Evolutionary conservation across 2,797 vertebrate genomes (phyloP).

Genomic region (Limosa lapponica): DNA sequence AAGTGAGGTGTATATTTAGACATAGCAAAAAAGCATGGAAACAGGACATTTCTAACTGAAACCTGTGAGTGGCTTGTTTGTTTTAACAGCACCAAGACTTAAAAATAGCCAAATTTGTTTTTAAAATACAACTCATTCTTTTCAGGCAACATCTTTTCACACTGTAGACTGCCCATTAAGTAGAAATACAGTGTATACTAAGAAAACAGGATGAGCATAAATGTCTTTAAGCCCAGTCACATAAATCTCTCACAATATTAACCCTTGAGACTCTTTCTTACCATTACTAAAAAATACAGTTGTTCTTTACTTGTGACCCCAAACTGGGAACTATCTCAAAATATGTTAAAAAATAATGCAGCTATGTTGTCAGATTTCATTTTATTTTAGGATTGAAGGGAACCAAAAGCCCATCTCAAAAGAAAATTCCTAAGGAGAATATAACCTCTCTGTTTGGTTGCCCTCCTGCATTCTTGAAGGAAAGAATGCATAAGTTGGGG

Average conservation of each 20-base stretch:
- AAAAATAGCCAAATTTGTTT: background rate
- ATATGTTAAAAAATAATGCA: background rate
- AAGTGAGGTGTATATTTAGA: background rate
- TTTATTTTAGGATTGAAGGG: background rate
- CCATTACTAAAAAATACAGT: background rate
- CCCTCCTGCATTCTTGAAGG: slow-evolving; percentile 23
- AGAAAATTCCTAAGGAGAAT: slow-evolving; percentile 20
- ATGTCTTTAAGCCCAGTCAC: background rate
- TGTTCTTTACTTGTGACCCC: background rate
- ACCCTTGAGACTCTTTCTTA: background rate
- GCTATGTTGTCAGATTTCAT: background rate
- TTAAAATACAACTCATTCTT: background rate
- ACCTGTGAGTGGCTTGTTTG: background rate
- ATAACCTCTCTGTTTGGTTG: slow-evolving; percentile 29
- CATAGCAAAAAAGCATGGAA: background rate
- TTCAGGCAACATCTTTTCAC: background rate
- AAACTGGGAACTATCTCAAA: background rate
- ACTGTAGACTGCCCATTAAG: background rate
- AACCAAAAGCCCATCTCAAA: background rate
- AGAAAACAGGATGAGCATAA: background rate
- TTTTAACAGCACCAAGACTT: background rate
- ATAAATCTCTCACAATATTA: background rate
- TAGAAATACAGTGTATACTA: background rate
- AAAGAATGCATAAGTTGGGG: background rate
- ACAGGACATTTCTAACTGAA: background rate